These are phyloP conservation scores for Pelodiscus sinensis DNA, from an alignment of 2,113 vertebrate genomes.

Conservation along the genomic window DNA sequence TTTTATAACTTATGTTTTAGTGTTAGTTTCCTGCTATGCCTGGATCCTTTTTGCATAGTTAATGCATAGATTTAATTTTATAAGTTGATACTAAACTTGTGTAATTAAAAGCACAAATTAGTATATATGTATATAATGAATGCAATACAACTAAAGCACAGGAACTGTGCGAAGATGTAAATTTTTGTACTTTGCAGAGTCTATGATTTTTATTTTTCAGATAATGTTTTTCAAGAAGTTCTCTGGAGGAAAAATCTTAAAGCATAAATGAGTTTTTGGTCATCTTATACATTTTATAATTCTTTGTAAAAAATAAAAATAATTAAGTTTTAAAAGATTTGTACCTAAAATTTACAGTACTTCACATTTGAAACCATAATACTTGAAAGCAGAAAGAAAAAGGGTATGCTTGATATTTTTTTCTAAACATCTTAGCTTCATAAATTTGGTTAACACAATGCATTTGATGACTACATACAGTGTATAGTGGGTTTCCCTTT, in stretches of 20 bases:
- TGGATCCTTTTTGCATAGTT: conserved; percentile 63
- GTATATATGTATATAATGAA: conserved; percentile 75
- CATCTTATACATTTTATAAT: conserved; percentile 67
- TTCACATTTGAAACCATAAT: conserved; percentile 36
- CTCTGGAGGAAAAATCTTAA: conserved; percentile 60
- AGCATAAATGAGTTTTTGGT: conserved; percentile 61
- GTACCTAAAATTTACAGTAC: conserved; percentile 24
- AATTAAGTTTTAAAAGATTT: conserved; percentile 25
- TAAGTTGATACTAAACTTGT: conserved; percentile 71
- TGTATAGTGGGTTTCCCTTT: background rate
- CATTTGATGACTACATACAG: background rate
- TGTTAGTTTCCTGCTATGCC: conserved; percentile 46
- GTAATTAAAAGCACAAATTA: conserved; percentile 66
- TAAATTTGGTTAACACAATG: background rate
- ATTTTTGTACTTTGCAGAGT: conserved; percentile 75
- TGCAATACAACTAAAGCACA: conserved; percentile 59
- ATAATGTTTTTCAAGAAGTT: conserved; percentile 67
- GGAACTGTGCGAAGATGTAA: conserved; percentile 69
- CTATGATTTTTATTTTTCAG: conserved; percentile 74
- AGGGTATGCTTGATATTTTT: background rate
- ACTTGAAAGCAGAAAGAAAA: conserved; percentile 66
- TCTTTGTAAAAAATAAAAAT: conserved; percentile 60
- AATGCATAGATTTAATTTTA: conserved; percentile 67
- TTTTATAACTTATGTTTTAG: conserved; percentile 29
- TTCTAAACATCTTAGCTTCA: background rate